A percentile compares a stretch with the other conserved stretches of the same genome.
These are phyloP conservation scores for Suillia variegata DNA, from an alignment of 2,888 invertebrate species.

Conservation along the genomic window DNA sequence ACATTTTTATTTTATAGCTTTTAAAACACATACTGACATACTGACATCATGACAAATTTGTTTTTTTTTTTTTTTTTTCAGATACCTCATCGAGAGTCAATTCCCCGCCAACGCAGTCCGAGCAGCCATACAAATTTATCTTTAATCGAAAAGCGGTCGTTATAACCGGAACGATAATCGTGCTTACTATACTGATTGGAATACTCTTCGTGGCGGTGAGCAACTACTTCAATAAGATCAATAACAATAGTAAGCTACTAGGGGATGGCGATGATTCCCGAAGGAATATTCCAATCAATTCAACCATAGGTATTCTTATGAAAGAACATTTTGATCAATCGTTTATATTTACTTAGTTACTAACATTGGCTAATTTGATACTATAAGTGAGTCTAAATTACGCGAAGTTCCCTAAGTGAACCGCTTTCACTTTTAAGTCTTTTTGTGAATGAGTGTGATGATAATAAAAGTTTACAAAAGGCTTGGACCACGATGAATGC, in stretches of 20 bases:
- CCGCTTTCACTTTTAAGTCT: too few species aligned
- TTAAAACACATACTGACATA: too few species aligned
- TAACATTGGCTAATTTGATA: too few species aligned
- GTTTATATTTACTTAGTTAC: too few species aligned
- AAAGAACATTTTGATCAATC: too few species aligned
- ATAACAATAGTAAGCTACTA: slow-evolving; percentile 55
- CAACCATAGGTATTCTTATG: slow-evolving; percentile 58
- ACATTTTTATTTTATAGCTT: too few species aligned
- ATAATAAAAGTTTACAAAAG: too few species aligned
- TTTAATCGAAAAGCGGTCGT: slow-evolving; percentile 35
- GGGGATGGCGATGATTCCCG: slow-evolving; percentile 60
- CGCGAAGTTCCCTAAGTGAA: too few species aligned
- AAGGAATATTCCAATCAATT: slow-evolving; percentile 61
- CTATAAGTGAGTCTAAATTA: too few species aligned
- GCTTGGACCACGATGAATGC: neutral
- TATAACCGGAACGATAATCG: slow-evolving; percentile 33
- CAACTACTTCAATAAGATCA: slow-evolving; percentile 41
- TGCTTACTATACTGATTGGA: slow-evolving; percentile 39
- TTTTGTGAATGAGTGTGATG: too few species aligned
- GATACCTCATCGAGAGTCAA: slow-evolving; percentile 27
- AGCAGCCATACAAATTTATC: slow-evolving; percentile 29
- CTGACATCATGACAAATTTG: too few species aligned
- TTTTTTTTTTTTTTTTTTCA: slow-evolving; percentile 27
- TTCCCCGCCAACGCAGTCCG: slow-evolving; percentile 14
- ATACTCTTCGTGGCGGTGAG: slow-evolving; percentile 40